phyloP scores from a whole-genome alignment of 2,797 vertebrate genomes.

The Bovichtus diacanthus region DNA sequence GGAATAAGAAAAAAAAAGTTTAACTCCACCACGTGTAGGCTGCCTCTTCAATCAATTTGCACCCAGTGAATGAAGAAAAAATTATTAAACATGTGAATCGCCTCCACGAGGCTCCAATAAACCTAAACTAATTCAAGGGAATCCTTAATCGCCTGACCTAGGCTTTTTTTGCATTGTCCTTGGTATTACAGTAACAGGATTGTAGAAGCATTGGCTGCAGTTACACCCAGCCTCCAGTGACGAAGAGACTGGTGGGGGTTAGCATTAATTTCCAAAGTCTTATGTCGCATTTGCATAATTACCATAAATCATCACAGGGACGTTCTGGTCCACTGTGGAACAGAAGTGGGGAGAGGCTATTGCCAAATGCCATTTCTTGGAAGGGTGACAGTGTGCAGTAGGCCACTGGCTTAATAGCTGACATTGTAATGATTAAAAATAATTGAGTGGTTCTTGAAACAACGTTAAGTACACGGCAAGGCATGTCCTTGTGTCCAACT shows the following conservation, averaged over 20 bases:
- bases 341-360: conserved; percentile 21
- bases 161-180: conserved; percentile 60
- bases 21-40: conserved; percentile 30
- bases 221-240: conserved; percentile 62
- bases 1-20: conserved; percentile 36
- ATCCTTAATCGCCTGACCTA: conserved; percentile 72
- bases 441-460: conserved; percentile 26
- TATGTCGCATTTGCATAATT: conserved; percentile 81
- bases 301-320: conserved; percentile 77
- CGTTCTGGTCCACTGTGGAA: conserved; percentile 59
- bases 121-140: conserved; percentile 67
- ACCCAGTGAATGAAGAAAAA: conserved; percentile 59
- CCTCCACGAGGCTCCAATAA: conserved; percentile 56
- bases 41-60: conserved; percentile 65
- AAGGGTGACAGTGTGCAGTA: conserved; percentile 31
- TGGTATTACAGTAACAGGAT: conserved; percentile 78
- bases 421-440: conserved; percentile 31
- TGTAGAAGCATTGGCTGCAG: conserved; percentile 63
- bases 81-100: conserved; percentile 55
- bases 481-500: neutral
- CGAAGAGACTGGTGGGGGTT: conserved; percentile 63
- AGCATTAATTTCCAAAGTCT: conserved; percentile 79
- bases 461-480: neutral
- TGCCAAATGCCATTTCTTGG: conserved; percentile 40
- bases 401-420: conserved; percentile 36